phyloP scores from a whole-genome alignment of 2,113 vertebrate species.

The Notarius quadriscutis region DNA sequence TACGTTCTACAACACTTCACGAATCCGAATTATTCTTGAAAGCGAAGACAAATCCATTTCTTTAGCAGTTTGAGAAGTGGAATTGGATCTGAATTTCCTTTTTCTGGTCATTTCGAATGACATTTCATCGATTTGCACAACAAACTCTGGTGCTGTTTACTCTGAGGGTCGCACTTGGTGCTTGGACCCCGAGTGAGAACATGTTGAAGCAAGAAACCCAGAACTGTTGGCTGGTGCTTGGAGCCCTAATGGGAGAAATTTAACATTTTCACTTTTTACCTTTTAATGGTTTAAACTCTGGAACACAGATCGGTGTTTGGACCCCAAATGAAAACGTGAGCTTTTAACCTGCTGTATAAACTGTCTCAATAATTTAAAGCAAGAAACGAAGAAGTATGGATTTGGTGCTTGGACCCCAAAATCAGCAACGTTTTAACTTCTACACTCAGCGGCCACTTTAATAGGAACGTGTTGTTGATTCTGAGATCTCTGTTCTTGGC shows the following conservation, averaged over 20 bases:
- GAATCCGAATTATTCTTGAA: neutral
- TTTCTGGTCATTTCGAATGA: neutral
- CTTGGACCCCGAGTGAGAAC: neutral
- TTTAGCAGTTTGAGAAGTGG: neutral
- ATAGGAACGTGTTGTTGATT: too few relatives aligned
- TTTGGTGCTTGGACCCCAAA: neutral
- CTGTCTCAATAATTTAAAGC: too few relatives aligned
- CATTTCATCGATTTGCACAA: neutral
- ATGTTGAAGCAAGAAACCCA: neutral
- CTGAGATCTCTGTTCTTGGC: too few relatives aligned
- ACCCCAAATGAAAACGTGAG: neutral
- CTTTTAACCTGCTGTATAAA: too few relatives aligned
- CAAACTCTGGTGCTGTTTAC: neutral
- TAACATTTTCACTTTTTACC: neutral
- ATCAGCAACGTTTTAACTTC: too few relatives aligned
- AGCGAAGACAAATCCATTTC: neutral
- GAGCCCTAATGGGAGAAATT: neutral
- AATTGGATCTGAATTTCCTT: neutral
- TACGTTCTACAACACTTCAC: neutral
- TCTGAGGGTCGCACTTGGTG: neutral
- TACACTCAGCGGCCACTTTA: too few relatives aligned
- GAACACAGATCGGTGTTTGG: neutral
- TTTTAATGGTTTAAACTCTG: neutral
- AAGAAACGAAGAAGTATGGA: neutral
- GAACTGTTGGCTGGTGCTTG: neutral